Base-by-base conservation (phyloP, 2,113 vertebrate genomes). In the Phrynocephalus versicolor region DNA sequence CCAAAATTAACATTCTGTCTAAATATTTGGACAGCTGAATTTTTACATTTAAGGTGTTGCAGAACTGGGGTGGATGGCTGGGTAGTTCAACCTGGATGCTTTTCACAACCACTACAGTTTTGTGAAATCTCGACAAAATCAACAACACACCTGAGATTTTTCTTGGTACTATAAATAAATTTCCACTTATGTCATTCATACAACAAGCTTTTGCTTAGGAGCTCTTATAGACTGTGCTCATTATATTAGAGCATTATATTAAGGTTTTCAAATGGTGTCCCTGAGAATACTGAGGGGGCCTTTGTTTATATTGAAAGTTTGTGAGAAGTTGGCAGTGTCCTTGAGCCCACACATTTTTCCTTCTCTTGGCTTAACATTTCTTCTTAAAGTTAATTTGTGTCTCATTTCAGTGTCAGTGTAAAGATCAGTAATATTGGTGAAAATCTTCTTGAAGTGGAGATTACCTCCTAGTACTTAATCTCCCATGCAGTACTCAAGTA, bases 111-210 rank as follows among this genome's bases (percentile, higher is more conserved):
- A 94, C 93, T 94, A 91, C 92, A 93, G 81, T 91, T 87, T 69
- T 87, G 89, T 78, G 77, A 94, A 92, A 94, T 83, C 86, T 93
- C 90, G 86, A 95, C 84, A 82, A 90, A 90, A 92, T 95, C 45
- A 92, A 90, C 81, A 93, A 93, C 88, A 69, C 87, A 88, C 95
- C 90, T 79, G 69, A 80, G 93, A 92, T 89, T 90, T 30, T 58
- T 30, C 35, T 87, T 95, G 93, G 84, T 89, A 81, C 95, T 95
- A 94, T 79, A 82, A 94, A 94, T 94, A 94, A 81, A 75, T 93
- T 94, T 93, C 94, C 64, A 87, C 71, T 96, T 97, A 97, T 96
- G 96, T 97, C 97, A 96, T 93, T 51, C 45, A 51, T 51, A 95
- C 89, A 93, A 90, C 92, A 90, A 90, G 71, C 82, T 93, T 90